phyloP scores from a whole-genome alignment of 2,797 vertebrate genomes.

The Prunella strophiata region DNA sequence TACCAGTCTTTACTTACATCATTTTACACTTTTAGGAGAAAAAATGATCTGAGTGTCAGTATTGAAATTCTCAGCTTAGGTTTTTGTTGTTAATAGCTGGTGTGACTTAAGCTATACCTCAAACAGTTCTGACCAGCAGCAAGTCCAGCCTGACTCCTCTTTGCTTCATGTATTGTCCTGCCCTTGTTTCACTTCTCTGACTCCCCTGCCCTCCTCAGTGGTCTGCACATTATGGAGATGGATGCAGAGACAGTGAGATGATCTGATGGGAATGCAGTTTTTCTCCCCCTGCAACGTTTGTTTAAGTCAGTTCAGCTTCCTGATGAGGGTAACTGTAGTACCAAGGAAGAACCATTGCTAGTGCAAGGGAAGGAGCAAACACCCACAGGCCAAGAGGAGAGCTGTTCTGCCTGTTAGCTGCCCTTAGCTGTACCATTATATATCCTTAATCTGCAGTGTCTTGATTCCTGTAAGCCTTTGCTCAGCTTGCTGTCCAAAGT shows the following conservation, averaged over 20 bases:
- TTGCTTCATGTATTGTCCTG: neutral
- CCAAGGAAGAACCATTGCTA: neutral
- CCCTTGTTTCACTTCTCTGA: neutral
- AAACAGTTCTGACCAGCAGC: neutral
- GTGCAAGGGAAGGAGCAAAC: neutral
- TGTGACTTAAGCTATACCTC: neutral
- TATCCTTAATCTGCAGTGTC: neutral
- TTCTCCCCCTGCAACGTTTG: accelerated
- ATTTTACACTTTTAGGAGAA: neutral
- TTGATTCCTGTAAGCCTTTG: neutral
- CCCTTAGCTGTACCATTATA: neutral
- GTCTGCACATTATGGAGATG: neutral
- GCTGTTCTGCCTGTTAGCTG: neutral
- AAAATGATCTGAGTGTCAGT: neutral
- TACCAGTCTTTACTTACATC: neutral
- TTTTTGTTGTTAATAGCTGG: neutral
- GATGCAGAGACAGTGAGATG: neutral
- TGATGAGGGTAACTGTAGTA: accelerated
- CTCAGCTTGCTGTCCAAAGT: neutral
- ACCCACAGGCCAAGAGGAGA: neutral
- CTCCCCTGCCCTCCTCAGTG: neutral
- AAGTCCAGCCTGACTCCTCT: neutral
- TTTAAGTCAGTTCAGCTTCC: neutral
- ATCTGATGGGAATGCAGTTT: neutral
- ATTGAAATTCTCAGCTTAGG: neutral